These are phyloP conservation scores for Moxostoma hubbsi DNA, from an alignment of 2,797 vertebrate genomes.

Conservation along the genomic window DNA sequence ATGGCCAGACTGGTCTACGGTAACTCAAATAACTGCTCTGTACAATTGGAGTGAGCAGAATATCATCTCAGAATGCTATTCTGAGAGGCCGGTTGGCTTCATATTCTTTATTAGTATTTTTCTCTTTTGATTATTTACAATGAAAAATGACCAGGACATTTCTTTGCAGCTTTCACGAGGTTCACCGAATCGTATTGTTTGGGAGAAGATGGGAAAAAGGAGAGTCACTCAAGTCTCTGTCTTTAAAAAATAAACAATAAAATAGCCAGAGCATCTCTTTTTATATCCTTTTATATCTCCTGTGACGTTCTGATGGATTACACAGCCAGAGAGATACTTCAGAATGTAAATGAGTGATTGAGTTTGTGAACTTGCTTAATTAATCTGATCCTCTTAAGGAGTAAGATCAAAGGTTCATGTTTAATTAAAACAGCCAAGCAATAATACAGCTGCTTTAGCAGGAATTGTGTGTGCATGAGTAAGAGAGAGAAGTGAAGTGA, in stretches of 20 bases:
- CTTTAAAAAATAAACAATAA: conserved; percentile 54
- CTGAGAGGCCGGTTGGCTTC: too few species aligned
- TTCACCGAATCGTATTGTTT: neutral
- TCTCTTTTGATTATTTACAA: too few species aligned
- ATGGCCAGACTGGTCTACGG: too few species aligned
- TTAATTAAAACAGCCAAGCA: conserved; percentile 47
- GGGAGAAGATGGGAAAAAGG: neutral
- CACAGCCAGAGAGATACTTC: conserved; percentile 33
- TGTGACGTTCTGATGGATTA: conserved; percentile 55
- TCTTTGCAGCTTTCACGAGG: neutral
- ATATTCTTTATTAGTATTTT: too few species aligned
- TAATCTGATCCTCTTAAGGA: conserved; percentile 48
- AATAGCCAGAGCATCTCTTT: conserved; percentile 22
- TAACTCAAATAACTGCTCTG: too few species aligned
- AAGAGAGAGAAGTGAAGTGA: neutral
- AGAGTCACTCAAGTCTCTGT: conserved; percentile 38
- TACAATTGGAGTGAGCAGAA: too few species aligned
- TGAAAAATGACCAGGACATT: neutral
- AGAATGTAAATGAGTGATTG: conserved; percentile 13
- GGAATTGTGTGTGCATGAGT: conserved; percentile 2
- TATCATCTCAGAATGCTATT: too few species aligned
- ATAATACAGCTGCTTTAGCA: conserved; percentile 42
- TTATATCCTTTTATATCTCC: conserved; percentile 41
- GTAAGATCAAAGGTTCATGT: conserved; percentile 42
- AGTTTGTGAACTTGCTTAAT: conserved; percentile 43